These are phyloP conservation scores for Parus major DNA, from an alignment of 2,113 vertebrate genomes.

Conservation along the genomic window DNA sequence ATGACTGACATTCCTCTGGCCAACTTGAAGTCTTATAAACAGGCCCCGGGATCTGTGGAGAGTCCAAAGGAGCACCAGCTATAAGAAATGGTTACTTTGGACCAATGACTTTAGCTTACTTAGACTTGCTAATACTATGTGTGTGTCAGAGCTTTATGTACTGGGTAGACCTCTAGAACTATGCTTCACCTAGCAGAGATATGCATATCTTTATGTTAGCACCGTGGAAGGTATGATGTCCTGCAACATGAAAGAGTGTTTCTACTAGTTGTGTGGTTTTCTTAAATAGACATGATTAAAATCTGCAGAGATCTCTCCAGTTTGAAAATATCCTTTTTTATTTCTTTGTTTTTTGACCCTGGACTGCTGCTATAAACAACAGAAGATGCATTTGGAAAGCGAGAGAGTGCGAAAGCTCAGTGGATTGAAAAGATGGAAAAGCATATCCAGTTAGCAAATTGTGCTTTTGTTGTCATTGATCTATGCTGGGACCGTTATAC, in stretches of 20 bases:
- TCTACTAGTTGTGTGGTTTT: constrained; percentile 74
- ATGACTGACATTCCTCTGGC: constrained; percentile 96
- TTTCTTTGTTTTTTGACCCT: constrained; percentile 74
- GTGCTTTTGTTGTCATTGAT: constrained; percentile 93
- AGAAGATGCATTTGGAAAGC: constrained; percentile 77
- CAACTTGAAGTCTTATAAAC: constrained; percentile 94
- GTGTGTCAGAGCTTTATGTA: constrained; percentile 86
- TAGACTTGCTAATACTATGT: constrained; percentile 85
- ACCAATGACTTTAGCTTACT: constrained; percentile 76
- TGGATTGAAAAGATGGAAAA: constrained; percentile 81
- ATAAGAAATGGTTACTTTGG: constrained; percentile 81
- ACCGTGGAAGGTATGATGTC: constrained; percentile 70
- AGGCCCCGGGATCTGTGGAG: constrained; percentile 83
- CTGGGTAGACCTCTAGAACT: constrained; percentile 86
- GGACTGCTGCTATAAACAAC: constrained; percentile 83
- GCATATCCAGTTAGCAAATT: constrained; percentile 88
- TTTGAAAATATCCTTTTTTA: constrained; percentile 63
- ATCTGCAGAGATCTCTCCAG: constrained; percentile 70
- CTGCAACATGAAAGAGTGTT: constrained; percentile 69
- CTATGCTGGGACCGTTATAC: constrained; percentile 92
- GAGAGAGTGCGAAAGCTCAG: constrained; percentile 50
- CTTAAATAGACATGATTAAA: constrained; percentile 70
- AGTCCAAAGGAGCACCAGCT: constrained; percentile 97
- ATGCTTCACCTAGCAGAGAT: constrained; percentile 87
- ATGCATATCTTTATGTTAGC: constrained; percentile 81